These are phyloP conservation scores for Apodemia zela DNA, from an alignment of 2,888 invertebrate species.

Conservation along the genomic window DNA sequence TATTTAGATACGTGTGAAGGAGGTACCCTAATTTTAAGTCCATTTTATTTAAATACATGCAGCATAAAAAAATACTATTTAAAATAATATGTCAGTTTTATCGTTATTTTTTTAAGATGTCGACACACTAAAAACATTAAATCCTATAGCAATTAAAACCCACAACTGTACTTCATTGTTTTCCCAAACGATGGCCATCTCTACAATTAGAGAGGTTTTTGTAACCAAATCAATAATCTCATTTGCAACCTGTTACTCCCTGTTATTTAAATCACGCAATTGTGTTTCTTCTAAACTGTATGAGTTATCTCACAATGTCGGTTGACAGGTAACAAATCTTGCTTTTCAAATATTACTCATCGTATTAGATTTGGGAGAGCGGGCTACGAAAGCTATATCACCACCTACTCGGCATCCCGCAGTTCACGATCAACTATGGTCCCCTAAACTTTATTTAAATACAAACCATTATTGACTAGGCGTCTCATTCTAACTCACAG, in stretches of 20 bases:
- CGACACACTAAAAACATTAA: neutral
- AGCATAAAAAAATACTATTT: too few species aligned
- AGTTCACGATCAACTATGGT: conserved; percentile 67
- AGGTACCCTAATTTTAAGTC: too few species aligned
- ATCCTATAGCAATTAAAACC: neutral
- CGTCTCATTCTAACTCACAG: conserved; percentile 56
- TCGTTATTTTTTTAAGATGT: too few species aligned
- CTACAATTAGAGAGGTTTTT: neutral
- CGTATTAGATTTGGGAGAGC: conserved; percentile 77
- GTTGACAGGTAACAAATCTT: conserved; percentile 80
- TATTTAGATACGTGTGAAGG: too few species aligned
- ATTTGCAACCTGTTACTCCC: neutral
- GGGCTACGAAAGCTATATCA: conserved; percentile 78
- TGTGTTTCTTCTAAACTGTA: conserved; percentile 3
- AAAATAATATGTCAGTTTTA: too few species aligned
- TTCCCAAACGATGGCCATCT: neutral
- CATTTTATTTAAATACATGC: too few species aligned
- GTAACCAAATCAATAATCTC: neutral
- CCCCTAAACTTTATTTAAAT: conserved; percentile 79
- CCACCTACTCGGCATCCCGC: conserved; percentile 80
- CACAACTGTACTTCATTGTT: neutral
- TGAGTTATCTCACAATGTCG: conserved; percentile 38
- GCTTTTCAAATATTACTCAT: conserved; percentile 80
- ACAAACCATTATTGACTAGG: conserved; percentile 70
- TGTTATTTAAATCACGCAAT: conserved; percentile 11